Percentiles rank a stretch among this genome's conserved stretches.
These are phyloP conservation scores for Heliconius hewitsoni DNA, from an alignment of 1,140 invertebrate species.

Conservation along the genomic window DNA sequence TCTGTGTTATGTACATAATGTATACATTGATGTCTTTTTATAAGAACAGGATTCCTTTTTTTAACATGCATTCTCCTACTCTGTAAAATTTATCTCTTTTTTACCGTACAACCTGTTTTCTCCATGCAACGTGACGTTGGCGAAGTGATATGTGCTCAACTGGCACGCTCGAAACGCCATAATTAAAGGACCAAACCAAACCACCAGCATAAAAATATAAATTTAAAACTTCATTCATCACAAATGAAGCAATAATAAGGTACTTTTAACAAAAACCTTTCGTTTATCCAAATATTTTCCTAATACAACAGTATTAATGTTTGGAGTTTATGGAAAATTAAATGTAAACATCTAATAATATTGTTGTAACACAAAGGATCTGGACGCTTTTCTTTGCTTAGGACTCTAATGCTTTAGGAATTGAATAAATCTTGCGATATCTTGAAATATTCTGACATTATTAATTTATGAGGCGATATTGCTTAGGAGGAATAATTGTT, in stretches of 20 bases:
- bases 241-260: background rate
- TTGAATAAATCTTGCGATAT: constrained; percentile 16
- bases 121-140: too few relatives aligned
- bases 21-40: too few relatives aligned
- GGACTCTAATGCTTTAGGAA: constrained; percentile 21
- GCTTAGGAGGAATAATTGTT: background rate
- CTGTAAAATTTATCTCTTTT: too few relatives aligned
- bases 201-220: too few relatives aligned
- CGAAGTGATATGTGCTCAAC: too few relatives aligned
- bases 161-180: too few relatives aligned
- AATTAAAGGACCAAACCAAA: too few relatives aligned
- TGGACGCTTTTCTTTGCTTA: constrained; percentile 16
- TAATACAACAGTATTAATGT: constrained; percentile 23
- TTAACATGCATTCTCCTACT: too few relatives aligned
- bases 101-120: too few relatives aligned
- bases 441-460: constrained; percentile 6
- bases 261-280: background rate
- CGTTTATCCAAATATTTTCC: constrained; percentile 18
- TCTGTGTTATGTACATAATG: too few relatives aligned
- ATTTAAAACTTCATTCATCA: background rate
- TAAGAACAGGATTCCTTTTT: too few relatives aligned
- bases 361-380: constrained; percentile 24
- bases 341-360: constrained; percentile 28
- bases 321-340: constrained; percentile 25
- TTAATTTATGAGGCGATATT: background rate